phyloP scores from a whole-genome alignment of 2,888 invertebrate genomes.

The Sepiola atlantica region DNA sequence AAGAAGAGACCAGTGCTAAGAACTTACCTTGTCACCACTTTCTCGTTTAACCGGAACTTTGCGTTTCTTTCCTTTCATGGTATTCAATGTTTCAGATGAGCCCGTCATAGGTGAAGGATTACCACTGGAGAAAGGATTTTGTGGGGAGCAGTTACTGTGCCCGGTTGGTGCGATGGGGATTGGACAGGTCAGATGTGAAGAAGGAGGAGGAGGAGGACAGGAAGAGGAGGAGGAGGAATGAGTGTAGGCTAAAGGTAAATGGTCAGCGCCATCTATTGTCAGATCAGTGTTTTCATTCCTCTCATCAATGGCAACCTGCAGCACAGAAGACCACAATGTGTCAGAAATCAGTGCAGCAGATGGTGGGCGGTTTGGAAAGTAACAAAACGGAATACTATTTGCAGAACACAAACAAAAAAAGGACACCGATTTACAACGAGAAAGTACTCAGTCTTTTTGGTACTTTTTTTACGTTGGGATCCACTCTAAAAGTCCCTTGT shows the following conservation, averaged over 20 bases:
- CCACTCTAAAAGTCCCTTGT: too few relatives aligned
- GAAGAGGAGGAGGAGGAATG: not conserved
- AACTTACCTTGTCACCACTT: slow-evolving; percentile 19
- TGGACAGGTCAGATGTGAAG: not conserved
- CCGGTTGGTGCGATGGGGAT: not conserved
- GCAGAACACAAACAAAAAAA: too few relatives aligned
- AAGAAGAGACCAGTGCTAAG: not conserved
- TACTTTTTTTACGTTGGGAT: too few relatives aligned
- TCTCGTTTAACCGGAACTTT: slow-evolving; percentile 35
- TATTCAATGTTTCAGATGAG: not conserved
- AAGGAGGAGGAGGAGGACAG: not conserved
- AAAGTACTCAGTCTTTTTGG: too few relatives aligned
- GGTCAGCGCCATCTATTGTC: not conserved
- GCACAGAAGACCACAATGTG: not conserved
- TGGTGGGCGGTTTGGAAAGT: not conserved
- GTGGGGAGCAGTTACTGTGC: not conserved
- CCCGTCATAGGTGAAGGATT: not conserved
- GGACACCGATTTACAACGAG: too few relatives aligned
- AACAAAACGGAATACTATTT: not conserved
- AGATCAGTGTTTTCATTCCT: not conserved
- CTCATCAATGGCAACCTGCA: slow-evolving; percentile 16
- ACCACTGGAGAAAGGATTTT: not conserved
- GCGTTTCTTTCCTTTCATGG: slow-evolving; percentile 34
- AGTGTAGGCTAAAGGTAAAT: not conserved
- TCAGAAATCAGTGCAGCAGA: not conserved